phyloP scores from a whole-genome alignment of 2,888 invertebrate species.

The Halictus ligatus region DNA sequence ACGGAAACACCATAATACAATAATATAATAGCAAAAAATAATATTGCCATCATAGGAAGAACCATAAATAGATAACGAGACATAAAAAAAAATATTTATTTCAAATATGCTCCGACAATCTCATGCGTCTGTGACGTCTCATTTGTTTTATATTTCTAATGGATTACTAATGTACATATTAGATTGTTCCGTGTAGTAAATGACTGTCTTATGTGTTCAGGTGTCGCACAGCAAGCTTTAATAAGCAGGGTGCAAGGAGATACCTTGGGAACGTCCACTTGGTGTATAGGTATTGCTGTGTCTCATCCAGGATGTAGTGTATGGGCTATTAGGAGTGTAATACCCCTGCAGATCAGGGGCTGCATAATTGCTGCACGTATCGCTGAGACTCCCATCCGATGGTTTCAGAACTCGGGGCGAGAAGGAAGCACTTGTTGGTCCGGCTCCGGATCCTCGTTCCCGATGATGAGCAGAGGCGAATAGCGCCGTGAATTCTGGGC shows the following conservation, averaged over 20 bases:
- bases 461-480: constrained; percentile 85
- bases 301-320: constrained; percentile 91
- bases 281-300: constrained; percentile 88
- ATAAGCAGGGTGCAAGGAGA: background rate
- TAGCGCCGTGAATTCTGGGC: constrained; percentile 88
- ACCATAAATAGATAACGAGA: too few species aligned
- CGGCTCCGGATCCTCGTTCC: constrained; percentile 77
- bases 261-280: constrained; percentile 81
- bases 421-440: constrained; percentile 79
- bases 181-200: background rate
- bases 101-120: too few species aligned
- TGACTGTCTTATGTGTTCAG: background rate
- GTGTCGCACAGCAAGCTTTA: too few species aligned
- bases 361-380: constrained; percentile 93
- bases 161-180: too few species aligned
- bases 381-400: constrained; percentile 92
- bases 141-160: too few species aligned
- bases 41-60: too few species aligned
- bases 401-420: constrained; percentile 82
- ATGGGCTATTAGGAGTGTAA: constrained; percentile 87
- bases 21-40: too few species aligned
- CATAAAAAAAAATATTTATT: too few species aligned
- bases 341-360: constrained; percentile 84
- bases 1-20: too few species aligned
- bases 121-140: too few species aligned